Evolutionary conservation across 2,888 invertebrate genomes (phyloP).

Genomic region (Dicranocentrus wangi): DNA sequence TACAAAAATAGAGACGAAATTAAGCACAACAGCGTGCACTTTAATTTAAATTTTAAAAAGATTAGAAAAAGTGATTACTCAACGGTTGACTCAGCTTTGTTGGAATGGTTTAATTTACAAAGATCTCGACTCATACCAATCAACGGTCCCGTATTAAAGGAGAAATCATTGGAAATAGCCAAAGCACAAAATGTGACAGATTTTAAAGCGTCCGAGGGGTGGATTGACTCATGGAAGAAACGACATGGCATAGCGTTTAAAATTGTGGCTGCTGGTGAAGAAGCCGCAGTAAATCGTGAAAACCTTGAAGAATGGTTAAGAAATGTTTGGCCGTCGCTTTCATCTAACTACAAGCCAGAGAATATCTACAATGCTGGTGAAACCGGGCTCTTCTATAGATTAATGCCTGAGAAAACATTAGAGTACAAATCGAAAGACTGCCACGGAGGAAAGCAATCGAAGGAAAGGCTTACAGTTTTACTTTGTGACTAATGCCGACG

Average conservation of each 20-base stretch:
- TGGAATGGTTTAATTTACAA: conserved; percentile 64
- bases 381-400: conserved; percentile 53
- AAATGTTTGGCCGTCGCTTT: conserved; percentile 20
- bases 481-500: conserved; percentile 56
- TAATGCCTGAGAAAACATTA: conserved; percentile 44
- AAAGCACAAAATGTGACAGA: conserved; percentile 48
- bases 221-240: conserved; percentile 73
- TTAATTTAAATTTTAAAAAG: conserved; percentile 2
- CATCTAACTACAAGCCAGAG: conserved; percentile 24
- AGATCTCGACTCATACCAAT: conserved; percentile 74
- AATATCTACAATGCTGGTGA: conserved; percentile 64
- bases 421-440: conserved; percentile 29
- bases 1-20: conserved; percentile 65
- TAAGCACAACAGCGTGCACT: background rate
- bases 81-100: conserved; percentile 49
- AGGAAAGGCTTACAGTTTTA: conserved; percentile 56
- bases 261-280: conserved; percentile 69
- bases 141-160: conserved; percentile 63
- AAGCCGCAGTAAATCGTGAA: conserved; percentile 41
- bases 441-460: conserved; percentile 56
- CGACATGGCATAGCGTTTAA: conserved; percentile 71
- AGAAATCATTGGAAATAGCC: conserved; percentile 64
- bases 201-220: conserved; percentile 70
- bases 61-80: background rate
- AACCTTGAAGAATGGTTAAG: conserved; percentile 3